A percentile compares a stretch with the other conserved stretches of the same genome.
phyloP scores from a whole-genome alignment of 1,140 invertebrate genomes.

The Cyclargus thomasi region DNA sequence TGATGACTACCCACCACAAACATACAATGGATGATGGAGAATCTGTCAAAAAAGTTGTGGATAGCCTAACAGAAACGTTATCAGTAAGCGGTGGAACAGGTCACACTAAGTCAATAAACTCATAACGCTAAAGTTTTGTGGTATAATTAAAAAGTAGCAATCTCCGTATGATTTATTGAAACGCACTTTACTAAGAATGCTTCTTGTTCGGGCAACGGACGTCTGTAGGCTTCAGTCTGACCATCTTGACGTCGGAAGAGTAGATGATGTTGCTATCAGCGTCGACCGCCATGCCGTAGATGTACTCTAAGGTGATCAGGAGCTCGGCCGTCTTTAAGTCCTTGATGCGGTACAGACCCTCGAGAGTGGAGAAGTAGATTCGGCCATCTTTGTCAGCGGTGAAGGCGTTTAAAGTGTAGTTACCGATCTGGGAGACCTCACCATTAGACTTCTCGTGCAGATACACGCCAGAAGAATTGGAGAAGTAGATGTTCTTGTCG shows the following conservation, averaged over 20 bases:
- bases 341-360: conserved; percentile 4
- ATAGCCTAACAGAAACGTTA: too few relatives aligned
- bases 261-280: conserved; percentile 38
- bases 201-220: conserved; percentile 16
- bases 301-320: conserved; percentile 23
- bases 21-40: too few relatives aligned
- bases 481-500: conserved; percentile 35
- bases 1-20: too few relatives aligned
- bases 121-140: too few relatives aligned
- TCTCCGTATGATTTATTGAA: too few relatives aligned
- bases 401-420: conserved; percentile 19
- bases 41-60: too few relatives aligned
- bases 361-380: not conserved
- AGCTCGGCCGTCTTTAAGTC: conserved; percentile 23
- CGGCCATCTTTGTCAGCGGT: not conserved
- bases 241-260: conserved; percentile 28
- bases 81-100: too few relatives aligned
- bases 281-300: conserved; percentile 38
- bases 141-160: too few relatives aligned
- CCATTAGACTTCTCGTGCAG: conserved; percentile 23
- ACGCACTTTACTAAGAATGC: not conserved
- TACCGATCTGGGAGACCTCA: conserved; percentile 22
- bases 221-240: conserved; percentile 36
- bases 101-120: too few relatives aligned
- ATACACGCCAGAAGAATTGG: conserved; percentile 40